Percentiles rank a stretch among this genome's conserved stretches.
Evolutionary conservation across 2,797 vertebrate species (phyloP).

Genomic region (Pipistrellus pygmaeus): DNA sequence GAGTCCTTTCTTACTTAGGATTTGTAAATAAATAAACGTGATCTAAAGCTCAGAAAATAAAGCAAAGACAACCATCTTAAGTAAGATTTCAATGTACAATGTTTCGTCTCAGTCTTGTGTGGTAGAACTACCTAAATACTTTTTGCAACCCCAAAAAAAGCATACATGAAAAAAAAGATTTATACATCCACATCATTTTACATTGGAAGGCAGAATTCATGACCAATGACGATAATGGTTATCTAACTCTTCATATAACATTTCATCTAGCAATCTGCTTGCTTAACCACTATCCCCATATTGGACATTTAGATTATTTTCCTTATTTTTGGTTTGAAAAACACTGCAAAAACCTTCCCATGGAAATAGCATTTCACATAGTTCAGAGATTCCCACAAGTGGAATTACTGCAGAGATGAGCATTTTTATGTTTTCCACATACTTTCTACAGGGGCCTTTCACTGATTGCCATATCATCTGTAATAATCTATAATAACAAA

Average conservation of each 20-base stretch:
- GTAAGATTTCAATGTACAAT: neutral
- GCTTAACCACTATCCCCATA: neutral
- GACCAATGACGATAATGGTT: neutral
- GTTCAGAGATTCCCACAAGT: neutral
- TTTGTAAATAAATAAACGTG: slow-evolving; percentile 4
- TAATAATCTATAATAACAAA: too few relatives aligned
- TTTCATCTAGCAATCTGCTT: neutral
- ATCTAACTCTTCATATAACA: neutral
- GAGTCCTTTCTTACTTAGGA: slow-evolving; percentile 49
- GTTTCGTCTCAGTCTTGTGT: neutral
- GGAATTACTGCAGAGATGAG: neutral
- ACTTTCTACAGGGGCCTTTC: neutral
- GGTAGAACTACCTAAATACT: slow-evolving; percentile 24
- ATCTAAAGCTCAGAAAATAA: slow-evolving; percentile 29
- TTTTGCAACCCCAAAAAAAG: slow-evolving; percentile 33
- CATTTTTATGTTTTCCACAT: neutral
- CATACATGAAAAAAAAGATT: neutral
- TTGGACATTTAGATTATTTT: neutral
- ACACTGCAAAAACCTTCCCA: slow-evolving; percentile 13
- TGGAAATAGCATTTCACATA: neutral
- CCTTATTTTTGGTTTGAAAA: slow-evolving; percentile 52
- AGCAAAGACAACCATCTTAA: neutral
- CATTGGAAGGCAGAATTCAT: neutral
- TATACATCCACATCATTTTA: neutral
- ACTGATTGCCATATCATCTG: neutral